Conservation (phyloP, 2,113 vertebrate species). For the Trinectes maculatus region DNA sequence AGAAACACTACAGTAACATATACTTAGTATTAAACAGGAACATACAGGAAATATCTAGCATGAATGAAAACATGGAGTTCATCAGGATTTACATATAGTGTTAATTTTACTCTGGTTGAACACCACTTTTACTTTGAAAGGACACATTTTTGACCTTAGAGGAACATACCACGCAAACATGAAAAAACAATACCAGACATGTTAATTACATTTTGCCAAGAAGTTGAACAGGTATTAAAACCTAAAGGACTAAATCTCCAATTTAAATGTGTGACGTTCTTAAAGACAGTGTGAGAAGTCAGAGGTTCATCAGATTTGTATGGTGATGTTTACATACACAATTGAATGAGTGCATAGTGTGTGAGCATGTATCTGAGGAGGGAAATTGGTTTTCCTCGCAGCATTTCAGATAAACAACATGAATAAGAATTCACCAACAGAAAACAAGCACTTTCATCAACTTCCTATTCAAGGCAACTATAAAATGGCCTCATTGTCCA, state of each 20-base stretch:
- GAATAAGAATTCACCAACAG: slow-evolving; percentile 21
- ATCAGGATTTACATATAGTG: too few species aligned
- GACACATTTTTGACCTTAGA: not conserved
- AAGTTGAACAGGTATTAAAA: too few species aligned
- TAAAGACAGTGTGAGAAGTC: not conserved
- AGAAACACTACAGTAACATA: too few species aligned
- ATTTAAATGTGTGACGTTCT: not conserved
- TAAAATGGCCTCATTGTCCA: slow-evolving; percentile 48
- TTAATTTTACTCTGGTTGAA: too few species aligned
- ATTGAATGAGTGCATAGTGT: not conserved
- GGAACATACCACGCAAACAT: too few species aligned
- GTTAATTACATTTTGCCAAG: too few species aligned
- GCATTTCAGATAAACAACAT: slow-evolving; percentile 21
- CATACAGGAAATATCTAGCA: not conserved
- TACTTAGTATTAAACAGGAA: too few species aligned
- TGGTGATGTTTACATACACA: slow-evolving; percentile 3
- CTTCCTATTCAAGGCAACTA: slow-evolving; percentile 31
- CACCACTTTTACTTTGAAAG: slow-evolving; percentile 1
- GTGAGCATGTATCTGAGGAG: not conserved
- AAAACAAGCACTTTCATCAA: slow-evolving; percentile 46
- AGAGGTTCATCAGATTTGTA: not conserved
- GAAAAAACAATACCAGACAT: too few species aligned
- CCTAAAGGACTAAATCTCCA: not conserved
- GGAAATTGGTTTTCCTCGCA: slow-evolving; percentile 17
- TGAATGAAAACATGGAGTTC: not conserved